Conservation (phyloP, 2,797 vertebrate genomes). For the Acanthurus leucopareius region DNA sequence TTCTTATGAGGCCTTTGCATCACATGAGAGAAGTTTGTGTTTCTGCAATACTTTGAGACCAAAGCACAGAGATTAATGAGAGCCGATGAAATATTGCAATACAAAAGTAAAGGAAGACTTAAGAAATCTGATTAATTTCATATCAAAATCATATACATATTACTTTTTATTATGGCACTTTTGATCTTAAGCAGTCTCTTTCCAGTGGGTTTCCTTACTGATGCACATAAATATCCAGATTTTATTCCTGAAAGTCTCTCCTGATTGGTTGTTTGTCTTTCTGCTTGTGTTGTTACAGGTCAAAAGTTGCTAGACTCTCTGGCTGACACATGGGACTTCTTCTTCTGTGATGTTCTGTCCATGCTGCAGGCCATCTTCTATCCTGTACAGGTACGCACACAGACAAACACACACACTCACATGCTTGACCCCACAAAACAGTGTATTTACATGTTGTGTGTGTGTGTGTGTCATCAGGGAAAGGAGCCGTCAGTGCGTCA, state of each 20-base stretch:
- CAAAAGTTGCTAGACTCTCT: conserved; percentile 98
- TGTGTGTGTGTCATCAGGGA: conserved; percentile 83
- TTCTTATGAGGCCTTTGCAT: too few relatives aligned
- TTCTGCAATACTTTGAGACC: not conserved
- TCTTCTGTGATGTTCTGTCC: conserved; percentile 96
- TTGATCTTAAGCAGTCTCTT: too few relatives aligned
- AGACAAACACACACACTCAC: conserved; percentile 38
- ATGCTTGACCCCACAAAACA: not conserved
- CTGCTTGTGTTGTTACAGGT: conserved; percentile 82
- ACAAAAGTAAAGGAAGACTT: too few relatives aligned
- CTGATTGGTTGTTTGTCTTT: conserved; percentile 11
- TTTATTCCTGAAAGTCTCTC: not conserved
- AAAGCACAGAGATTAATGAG: not conserved
- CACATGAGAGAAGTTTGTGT: too few relatives aligned
- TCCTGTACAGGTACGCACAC: conserved; percentile 93
- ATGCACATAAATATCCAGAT: too few relatives aligned
- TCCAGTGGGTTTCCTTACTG: too few relatives aligned
- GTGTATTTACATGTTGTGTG: conserved; percentile 21
- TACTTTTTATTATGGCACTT: too few relatives aligned
- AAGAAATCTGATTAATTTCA: not conserved
- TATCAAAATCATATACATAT: not conserved
- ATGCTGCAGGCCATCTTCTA: conserved; percentile 99
- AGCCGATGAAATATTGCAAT: not conserved
- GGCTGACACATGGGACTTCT: conserved; percentile 99
- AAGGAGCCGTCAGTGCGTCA: conserved; percentile 97